Percentiles rank a stretch among this genome's conserved stretches.
Conservation (phyloP, 2,888 invertebrate species). For the Anoncus sp. region DNA sequence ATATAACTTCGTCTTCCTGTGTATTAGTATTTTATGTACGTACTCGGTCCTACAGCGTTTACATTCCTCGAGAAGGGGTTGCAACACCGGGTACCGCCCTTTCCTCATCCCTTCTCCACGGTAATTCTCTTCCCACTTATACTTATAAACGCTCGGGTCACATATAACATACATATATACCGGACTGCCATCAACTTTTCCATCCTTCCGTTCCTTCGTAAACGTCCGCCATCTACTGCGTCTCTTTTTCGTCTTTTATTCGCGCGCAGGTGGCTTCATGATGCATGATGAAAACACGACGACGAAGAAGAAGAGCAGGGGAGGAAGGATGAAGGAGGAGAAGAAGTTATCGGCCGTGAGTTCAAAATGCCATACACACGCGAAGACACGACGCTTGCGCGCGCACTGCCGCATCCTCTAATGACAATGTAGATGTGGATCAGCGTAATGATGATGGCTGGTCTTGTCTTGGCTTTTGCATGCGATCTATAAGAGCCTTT, state of each 20-base stretch:
- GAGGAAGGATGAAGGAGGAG: conserved; percentile 7
- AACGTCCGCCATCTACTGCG: neutral
- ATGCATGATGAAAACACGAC: conserved; percentile 43
- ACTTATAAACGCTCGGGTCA: conserved; percentile 29
- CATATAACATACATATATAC: conserved; percentile 19
- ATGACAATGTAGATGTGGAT: conserved; percentile 81
- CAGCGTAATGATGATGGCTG: conserved; percentile 77
- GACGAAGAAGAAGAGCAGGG: neutral
- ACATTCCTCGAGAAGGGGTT: conserved; percentile 49
- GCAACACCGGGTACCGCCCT: conserved; percentile 61
- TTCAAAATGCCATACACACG: conserved; percentile 53
- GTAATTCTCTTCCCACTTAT: conserved; percentile 25
- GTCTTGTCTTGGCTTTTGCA: conserved; percentile 66
- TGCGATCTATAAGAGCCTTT: conserved; percentile 46
- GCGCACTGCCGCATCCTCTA: conserved; percentile 73
- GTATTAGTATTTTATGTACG: conserved; percentile 39
- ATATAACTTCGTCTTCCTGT: conserved; percentile 42
- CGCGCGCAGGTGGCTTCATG: conserved; percentile 60
- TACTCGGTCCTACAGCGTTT: conserved; percentile 40
- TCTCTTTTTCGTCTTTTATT: conserved; percentile 43
- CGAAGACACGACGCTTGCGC: conserved; percentile 54
- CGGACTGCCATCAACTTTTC: conserved; percentile 46
- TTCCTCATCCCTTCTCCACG: conserved; percentile 52
- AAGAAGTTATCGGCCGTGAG: conserved; percentile 55
- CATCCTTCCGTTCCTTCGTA: conserved; percentile 40